These are phyloP conservation scores for Spermophilus dauricus DNA, from an alignment of 2,113 vertebrate species.

Conservation along the genomic window DNA sequence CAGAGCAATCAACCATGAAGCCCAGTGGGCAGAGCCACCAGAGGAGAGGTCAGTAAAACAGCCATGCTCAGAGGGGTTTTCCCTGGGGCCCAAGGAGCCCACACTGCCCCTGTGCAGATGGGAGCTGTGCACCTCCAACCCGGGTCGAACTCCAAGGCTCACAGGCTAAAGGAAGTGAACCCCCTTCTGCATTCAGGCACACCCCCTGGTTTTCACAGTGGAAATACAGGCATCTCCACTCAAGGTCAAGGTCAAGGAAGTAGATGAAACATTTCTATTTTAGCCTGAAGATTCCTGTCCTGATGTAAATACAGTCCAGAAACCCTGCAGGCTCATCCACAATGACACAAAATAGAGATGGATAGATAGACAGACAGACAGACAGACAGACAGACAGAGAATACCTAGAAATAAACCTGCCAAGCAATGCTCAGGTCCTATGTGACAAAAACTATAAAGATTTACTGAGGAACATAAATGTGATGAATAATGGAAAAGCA, in stretches of 20 bases:
- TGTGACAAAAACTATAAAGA: constrained; percentile 68
- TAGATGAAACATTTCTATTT: not conserved
- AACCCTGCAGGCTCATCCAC: not conserved
- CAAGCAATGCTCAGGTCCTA: constrained; percentile 43
- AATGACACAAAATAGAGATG: not conserved
- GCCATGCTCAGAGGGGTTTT: fast-evolving
- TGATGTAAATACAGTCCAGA: not conserved
- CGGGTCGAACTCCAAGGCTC: not conserved
- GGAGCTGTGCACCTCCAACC: not conserved
- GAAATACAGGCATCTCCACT: not conserved
- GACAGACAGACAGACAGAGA: not conserved
- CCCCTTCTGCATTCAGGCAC: fast-evolving
- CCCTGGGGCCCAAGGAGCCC: fast-evolving
- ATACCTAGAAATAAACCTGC: constrained; percentile 41
- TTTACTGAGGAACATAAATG: constrained; percentile 66
- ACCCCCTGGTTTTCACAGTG: not conserved
- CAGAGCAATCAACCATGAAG: not conserved
- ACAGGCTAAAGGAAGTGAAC: fast-evolving
- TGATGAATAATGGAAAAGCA: constrained; percentile 55
- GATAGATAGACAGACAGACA: not conserved
- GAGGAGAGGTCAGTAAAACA: not conserved
- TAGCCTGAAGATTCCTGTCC: not conserved
- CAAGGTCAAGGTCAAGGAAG: not conserved
- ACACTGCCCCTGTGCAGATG: not conserved
- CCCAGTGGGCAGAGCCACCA: fast-evolving